These are phyloP conservation scores for Vicugna pacos DNA, from an alignment of 2,113 vertebrate species.

Conservation along the genomic window DNA sequence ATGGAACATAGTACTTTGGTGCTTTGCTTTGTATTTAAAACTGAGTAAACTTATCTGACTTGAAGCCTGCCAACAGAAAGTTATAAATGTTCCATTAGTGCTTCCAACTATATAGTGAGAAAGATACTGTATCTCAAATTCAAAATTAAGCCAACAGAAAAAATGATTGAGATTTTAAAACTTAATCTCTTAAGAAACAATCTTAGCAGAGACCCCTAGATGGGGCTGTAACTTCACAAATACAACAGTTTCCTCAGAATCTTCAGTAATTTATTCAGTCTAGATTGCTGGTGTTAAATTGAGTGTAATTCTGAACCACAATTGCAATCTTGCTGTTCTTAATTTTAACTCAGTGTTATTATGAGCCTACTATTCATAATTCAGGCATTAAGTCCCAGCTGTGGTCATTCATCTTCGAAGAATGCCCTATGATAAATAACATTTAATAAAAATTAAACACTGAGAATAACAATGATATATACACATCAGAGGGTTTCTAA, in stretches of 20 bases:
- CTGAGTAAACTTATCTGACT: neutral
- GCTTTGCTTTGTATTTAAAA: slow-evolving; percentile 39
- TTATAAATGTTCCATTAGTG: neutral
- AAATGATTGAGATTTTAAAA: neutral
- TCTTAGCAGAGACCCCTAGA: slow-evolving; percentile 69
- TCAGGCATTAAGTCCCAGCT: neutral
- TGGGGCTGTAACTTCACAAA: slow-evolving; percentile 72
- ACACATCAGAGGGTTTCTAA: neutral
- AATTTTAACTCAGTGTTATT: neutral
- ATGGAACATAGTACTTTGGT: neutral
- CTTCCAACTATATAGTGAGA: slow-evolving; percentile 8
- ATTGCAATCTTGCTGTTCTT: neutral
- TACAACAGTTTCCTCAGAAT: neutral
- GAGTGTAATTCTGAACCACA: neutral
- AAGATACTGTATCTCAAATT: neutral
- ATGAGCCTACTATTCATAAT: neutral
- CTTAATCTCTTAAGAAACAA: slow-evolving; percentile 40
- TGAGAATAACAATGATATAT: neutral
- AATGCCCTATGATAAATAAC: neutral
- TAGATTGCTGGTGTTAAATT: neutral
- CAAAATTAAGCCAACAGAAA: slow-evolving; percentile 18
- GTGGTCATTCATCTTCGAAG: neutral
- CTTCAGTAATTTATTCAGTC: neutral
- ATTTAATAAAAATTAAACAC: slow-evolving; percentile 8
- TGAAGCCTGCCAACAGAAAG: neutral